Evolutionary conservation across 2,797 vertebrate species (phyloP), one percentile per base, ranked within the genome.

Genomic region (Muraenolepis orangiensis): DNA sequence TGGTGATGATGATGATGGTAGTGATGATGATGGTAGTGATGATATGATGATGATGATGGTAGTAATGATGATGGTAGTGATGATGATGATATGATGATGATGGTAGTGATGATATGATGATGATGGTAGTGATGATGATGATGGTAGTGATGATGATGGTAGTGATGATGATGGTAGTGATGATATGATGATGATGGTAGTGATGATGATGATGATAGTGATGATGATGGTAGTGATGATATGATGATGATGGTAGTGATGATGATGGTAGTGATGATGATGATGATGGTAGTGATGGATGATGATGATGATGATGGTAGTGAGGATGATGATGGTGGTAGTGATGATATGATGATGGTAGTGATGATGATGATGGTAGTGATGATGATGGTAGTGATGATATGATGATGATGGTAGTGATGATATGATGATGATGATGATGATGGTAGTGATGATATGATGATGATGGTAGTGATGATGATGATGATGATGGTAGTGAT

Each of bases 171-270:
- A 20, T 20, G n/a, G 16, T 70, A 12, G 26, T 36, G 5, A 40
- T 73, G 66, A 72, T 64, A 18, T 57, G 26, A n/a, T 26, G n/a
- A 31, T 26, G 23, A 13, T 26, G 57, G 16, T 10, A 23, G 23
- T 70, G 74, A 73, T 23, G 66, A 3, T 74, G 38, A 73, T n/a
- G n/a, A n/a, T n/a, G 20, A n/a, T 69, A 3, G n/a, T 31, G 4
- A 30, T 13, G 29, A 71, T 38, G 14, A 20, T 69, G 14, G n/a
- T 28, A 5, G 14, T 51, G 12, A 14, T 4, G 42, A 3, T 4
- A 14, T 68, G 28, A 23, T 31, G 6, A 42, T 76, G 61, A 74
- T 34, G 32, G 14, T 20, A 1, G 16, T 6, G 16, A 46, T 46
- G 42, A 8, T 34, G 32, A 8, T 34, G 32, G n/a, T n/a, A n/a